Conservation (phyloP, 2,113 vertebrate genomes). For the Mungos mungo region DNA sequence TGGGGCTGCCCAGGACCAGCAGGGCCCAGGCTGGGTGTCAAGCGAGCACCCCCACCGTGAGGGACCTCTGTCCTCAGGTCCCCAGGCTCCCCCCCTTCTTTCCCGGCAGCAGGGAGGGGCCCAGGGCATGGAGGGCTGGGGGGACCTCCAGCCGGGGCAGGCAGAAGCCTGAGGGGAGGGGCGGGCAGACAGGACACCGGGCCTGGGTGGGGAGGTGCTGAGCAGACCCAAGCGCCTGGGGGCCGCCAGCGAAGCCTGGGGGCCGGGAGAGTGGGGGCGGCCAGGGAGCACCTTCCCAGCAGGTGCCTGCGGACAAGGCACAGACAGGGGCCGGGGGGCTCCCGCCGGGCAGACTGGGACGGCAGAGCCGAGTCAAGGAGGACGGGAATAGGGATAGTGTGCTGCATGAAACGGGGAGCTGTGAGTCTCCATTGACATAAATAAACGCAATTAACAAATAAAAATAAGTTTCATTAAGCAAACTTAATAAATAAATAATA, state of each 20-base stretch:
- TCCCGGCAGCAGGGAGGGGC: not conserved
- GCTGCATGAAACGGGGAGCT: accelerated
- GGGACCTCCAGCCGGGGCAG: not conserved
- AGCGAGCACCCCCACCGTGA: not conserved
- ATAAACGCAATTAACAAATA: not conserved
- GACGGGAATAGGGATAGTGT: not conserved
- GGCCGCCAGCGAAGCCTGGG: accelerated
- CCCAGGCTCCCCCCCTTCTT: not conserved
- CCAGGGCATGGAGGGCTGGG: no score
- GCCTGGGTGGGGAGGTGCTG: not conserved
- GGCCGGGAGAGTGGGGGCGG: no score
- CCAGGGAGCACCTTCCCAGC: no score
- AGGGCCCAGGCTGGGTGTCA: not conserved
- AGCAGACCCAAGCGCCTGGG: not conserved
- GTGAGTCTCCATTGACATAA: not conserved
- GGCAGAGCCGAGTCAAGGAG: not conserved
- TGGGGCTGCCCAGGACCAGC: no score
- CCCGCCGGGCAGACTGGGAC: accelerated
- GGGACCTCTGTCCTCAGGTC: accelerated
- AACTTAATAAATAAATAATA: not conserved
- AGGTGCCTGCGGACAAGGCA: accelerated
- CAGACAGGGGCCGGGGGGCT: not conserved
- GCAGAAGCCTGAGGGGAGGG: not conserved
- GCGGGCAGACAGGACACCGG: not conserved
- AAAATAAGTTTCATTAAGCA: no score